Evolutionary conservation across 2,888 invertebrate genomes (phyloP).

Genomic region (Phortica okadai): DNA sequence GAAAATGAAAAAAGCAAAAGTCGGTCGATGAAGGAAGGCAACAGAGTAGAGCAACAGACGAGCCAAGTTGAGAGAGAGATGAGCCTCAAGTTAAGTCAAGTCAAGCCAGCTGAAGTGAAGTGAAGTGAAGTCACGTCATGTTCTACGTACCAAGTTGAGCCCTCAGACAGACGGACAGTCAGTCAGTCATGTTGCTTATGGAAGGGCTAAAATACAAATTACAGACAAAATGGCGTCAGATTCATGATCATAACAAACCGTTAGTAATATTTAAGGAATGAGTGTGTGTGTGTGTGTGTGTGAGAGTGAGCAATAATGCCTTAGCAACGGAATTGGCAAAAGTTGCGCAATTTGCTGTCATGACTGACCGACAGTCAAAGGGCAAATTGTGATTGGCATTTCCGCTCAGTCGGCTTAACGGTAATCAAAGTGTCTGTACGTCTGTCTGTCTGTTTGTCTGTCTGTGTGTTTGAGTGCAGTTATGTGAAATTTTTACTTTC

Average conservation of each 20-base stretch:
- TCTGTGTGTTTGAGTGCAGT: not conserved
- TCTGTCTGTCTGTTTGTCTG: too few relatives aligned
- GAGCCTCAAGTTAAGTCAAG: too few relatives aligned
- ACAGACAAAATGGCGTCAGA: not conserved
- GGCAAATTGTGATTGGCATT: constrained; percentile 1
- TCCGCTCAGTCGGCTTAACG: constrained; percentile 8
- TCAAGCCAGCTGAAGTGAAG: too few relatives aligned
- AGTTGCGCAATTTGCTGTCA: not conserved
- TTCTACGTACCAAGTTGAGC: too few relatives aligned
- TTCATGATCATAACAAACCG: not conserved
- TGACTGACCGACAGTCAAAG: not conserved
- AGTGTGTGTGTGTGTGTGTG: not conserved
- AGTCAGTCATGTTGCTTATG: not conserved
- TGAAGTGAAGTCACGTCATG: too few relatives aligned
- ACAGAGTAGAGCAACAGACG: too few relatives aligned
- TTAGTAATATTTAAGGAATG: not conserved
- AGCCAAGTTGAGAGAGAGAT: too few relatives aligned
- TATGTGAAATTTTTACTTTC: not conserved
- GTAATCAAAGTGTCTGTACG: not conserved
- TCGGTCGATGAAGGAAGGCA: too few relatives aligned
- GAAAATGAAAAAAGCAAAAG: too few relatives aligned
- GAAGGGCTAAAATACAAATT: not conserved
- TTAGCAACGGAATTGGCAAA: not conserved
- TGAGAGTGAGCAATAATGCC: not conserved
- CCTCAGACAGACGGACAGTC: not conserved